Evolutionary conservation across 2,888 invertebrate genomes (phyloP), one percentile per base, ranked within the genome.

Genomic region (Pseudococcus longispinus): DNA sequence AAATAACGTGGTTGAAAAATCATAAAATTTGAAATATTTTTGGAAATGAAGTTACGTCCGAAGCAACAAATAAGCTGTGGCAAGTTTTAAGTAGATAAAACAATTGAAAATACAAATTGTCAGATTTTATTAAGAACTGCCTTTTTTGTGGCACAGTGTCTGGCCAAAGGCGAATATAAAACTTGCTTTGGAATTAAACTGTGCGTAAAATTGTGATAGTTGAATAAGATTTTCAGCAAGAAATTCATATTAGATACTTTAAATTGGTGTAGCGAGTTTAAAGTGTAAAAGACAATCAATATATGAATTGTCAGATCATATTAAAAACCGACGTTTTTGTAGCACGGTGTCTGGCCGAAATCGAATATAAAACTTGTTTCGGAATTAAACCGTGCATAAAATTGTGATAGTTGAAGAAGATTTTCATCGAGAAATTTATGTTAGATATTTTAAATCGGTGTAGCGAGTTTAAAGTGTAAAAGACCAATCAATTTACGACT

Each of bases 311-410:
- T 26, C 29, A 9, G 32, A n/a, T 13, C 13, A 11, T 44, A 80
- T 42, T 0, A 18, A 83, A 51, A 83, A 29, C 37, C 26, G 55
- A 13, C 5, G 26, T 60, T 32, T 20, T 9, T 84, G 6, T 84
- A 65, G 84, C 84, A 84, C 42, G 15, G 84, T 65, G 84, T 84
- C 84, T 84, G 84, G 84, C 84, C 84, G 65, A 84, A 84, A 13
- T 20, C 46, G n/a, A 42, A 37, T 60, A 23, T 1, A 23, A 32
- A 9, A 42, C 13, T 37, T 60, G 32, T 26, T 51, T 80, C 51
- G 80, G 55, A 77, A 51, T 77, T 29, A 77, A 85, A 46, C 70
- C 23, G 70, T 74, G 74, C 74, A 44, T 18, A 26, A 26, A 65
- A 37, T 4, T 4, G 37, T 37, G 9, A 37, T 37, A 37, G 1